Evolutionary conservation across 2,888 invertebrate genomes (phyloP).

Genomic region (Rapana venosa): DNA sequence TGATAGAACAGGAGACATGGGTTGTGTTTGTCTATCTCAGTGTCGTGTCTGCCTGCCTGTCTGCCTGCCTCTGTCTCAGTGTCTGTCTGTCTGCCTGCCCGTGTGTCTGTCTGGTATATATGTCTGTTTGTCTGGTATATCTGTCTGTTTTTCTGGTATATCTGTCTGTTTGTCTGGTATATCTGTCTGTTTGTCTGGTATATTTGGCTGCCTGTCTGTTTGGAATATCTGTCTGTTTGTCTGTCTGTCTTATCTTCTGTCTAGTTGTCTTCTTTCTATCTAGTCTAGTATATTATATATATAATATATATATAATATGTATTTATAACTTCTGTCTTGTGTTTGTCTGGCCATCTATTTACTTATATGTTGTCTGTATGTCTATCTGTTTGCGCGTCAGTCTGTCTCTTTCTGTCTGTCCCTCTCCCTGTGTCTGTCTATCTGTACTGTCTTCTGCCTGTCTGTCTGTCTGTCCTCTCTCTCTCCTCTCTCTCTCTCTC

Average conservation of each 20-base stretch:
- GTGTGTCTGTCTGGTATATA: too few relatives aligned
- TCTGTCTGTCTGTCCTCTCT: neutral
- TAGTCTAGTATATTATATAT: too few relatives aligned
- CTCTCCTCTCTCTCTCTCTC: neutral
- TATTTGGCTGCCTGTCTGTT: neutral
- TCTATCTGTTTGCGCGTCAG: neutral
- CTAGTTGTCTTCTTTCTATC: neutral
- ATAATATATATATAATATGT: too few relatives aligned
- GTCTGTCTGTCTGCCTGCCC: too few relatives aligned
- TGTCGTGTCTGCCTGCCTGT: neutral
- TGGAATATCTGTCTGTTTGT: neutral
- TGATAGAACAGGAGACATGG: too few relatives aligned
- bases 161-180: neutral
- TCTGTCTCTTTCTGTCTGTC: neutral
- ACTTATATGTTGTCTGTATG: neutral
- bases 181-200: neutral
- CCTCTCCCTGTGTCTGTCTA: too few relatives aligned
- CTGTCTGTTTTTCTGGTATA: neutral
- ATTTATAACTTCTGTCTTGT: too few relatives aligned
- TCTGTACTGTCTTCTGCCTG: neutral
- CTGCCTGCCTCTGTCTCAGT: neutral
- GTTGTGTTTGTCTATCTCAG: neutral
- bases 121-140: too few relatives aligned
- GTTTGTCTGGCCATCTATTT: too few relatives aligned
- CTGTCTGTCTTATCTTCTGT: neutral